Evolutionary conservation across 2,113 vertebrate species (phyloP), one percentile per base, ranked within the genome.

Genomic region (Puffinus mauretanicus): DNA sequence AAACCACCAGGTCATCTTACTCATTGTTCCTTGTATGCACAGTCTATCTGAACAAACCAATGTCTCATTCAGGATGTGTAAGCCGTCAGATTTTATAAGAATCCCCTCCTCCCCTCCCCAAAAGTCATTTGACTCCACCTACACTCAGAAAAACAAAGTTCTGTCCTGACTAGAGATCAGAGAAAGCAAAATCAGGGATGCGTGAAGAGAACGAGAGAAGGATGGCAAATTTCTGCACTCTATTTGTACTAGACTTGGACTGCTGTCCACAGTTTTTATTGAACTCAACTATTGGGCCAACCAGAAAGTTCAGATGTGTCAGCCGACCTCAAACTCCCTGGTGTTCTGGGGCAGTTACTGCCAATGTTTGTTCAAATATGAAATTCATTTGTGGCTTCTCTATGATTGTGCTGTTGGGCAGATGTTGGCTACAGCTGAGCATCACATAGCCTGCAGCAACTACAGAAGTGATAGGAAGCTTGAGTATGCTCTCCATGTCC

Each of bases 111-210:
- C 64, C 46, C 67, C 44, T 86, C 38, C 80, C 58, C 69, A 87
- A 49, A 95, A 94, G 52, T 64, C 3, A 79, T 87, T 82, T 89
- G 94, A 64, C 93, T 96, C 95, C 91, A 91, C 95, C 94, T 76
- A 82, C 80, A 72, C 11, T 32, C 57, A 89, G 61, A 86, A 96
- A 93, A 91, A 77, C 9, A 9, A 88, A 95, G 46, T 85, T 96
- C 70, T 60, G 52, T 84, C n/a, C 65, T 52, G 64, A 87, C 26
- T 47, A 70, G 36, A 84, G 42, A 76, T 75, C 13, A 82, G 18
- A 76, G 65, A 82, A 95, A 82, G 46, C 29, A 89, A 95, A 87
- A 91, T 95, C 78, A 94, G 54, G 42, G 66, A 32, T 47, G 18
- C 19, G 25, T 57, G 36, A 44, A 89, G 30, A 18, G 47, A 91